These are phyloP conservation scores for Lamprologus speciosus DNA, from an alignment of 2,113 vertebrate species.

Conservation along the genomic window DNA sequence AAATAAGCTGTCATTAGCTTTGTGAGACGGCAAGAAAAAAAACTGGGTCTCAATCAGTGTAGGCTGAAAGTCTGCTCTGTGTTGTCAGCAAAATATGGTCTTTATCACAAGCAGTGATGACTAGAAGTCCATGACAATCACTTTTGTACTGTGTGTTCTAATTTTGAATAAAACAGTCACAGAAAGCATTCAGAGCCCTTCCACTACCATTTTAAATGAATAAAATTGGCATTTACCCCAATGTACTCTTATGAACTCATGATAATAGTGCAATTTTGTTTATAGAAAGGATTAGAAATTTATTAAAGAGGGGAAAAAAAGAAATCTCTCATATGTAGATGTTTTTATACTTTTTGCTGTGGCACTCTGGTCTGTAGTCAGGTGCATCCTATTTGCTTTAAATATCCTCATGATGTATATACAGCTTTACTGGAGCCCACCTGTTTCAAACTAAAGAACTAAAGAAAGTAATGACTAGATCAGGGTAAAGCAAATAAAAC, in stretches of 20 bases:
- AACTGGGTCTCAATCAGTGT: neutral
- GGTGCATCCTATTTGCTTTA: neutral
- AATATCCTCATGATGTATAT: neutral
- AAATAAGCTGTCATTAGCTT: constrained; percentile 21
- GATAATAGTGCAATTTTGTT: neutral
- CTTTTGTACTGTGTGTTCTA: neutral
- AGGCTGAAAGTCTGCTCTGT: constrained; percentile 2
- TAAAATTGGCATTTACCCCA: neutral
- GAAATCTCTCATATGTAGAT: neutral
- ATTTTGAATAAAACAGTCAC: neutral
- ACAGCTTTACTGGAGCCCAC: neutral
- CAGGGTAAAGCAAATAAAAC: neutral
- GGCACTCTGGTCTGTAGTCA: neutral
- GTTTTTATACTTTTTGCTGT: neutral
- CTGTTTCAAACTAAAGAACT: neutral
- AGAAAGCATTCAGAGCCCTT: neutral
- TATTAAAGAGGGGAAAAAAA: neutral
- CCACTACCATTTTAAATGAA: neutral
- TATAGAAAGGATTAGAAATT: neutral
- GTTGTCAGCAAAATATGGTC: neutral
- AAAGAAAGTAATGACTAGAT: neutral
- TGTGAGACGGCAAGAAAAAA: constrained; percentile 13
- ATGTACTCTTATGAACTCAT: neutral
- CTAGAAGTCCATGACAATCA: neutral
- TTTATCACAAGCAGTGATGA: neutral